Conservation (phyloP, 2,797 vertebrate genomes). For the Eulemur albifrons region DNA sequence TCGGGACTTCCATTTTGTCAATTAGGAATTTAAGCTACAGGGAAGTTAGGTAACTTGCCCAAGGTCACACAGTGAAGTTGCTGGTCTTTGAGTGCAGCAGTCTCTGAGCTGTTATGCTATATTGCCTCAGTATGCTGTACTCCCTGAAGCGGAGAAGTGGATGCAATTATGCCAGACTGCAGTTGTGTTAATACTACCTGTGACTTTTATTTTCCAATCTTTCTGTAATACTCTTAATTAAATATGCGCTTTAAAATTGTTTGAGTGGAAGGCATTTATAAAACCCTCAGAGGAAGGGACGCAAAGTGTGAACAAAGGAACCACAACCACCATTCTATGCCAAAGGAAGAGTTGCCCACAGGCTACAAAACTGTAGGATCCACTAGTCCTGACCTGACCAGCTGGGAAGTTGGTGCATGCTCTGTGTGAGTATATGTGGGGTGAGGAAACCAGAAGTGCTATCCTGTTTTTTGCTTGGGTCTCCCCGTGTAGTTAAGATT, state of each 20-base stretch:
- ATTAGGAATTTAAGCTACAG: neutral
- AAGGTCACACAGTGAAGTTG: neutral
- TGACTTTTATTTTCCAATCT: neutral
- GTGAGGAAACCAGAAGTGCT: neutral
- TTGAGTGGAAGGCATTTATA: neutral
- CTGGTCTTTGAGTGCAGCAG: neutral
- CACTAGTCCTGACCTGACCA: neutral
- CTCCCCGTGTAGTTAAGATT: neutral
- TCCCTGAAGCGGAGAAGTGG: neutral
- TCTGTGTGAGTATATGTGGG: neutral
- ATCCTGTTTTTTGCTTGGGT: neutral
- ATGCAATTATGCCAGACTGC: neutral
- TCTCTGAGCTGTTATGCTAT: neutral
- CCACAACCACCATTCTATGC: neutral
- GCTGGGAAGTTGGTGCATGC: neutral
- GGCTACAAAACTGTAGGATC: neutral
- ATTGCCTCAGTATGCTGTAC: neutral
- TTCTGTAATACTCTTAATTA: slow-evolving; percentile 3
- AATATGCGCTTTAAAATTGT: neutral
- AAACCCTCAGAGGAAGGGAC: neutral
- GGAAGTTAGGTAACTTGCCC: neutral
- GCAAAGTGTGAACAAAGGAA: neutral
- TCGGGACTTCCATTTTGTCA: neutral
- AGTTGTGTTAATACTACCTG: neutral
- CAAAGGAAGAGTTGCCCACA: neutral